Conservation (phyloP, 2,797 vertebrate species). For the Sebastiscus albofasciatus region DNA sequence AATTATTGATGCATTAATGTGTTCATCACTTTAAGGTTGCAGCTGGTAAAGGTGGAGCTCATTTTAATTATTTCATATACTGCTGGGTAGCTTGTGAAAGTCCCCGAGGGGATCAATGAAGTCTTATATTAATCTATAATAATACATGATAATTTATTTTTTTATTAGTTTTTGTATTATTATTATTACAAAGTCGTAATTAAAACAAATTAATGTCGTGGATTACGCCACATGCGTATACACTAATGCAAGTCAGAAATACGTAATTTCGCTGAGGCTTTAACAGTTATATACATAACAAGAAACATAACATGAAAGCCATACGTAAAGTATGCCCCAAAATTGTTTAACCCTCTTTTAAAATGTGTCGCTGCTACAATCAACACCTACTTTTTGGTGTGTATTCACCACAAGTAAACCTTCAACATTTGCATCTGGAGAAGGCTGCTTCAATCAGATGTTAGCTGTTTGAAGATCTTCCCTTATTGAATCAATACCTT, state of each 20-base stretch:
- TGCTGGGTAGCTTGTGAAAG: neutral
- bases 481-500: conserved; percentile 47
- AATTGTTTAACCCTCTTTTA: neutral
- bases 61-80: neutral
- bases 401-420: neutral
- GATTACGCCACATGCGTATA: neutral
- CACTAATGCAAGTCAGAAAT: neutral
- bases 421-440: conserved; percentile 34
- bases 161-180: neutral
- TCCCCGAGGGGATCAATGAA: neutral
- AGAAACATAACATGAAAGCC: neutral
- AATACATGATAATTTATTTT: neutral
- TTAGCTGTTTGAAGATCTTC: conserved; percentile 50
- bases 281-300: neutral
- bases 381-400: neutral
- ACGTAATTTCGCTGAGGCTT: neutral
- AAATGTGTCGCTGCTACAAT: neutral
- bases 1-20: neutral
- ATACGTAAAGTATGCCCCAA: neutral
- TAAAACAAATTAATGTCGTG: neutral
- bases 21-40: neutral
- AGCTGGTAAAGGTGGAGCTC: neutral
- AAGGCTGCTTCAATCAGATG: conserved; percentile 10
- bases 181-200: neutral
- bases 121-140: neutral